Evolutionary conservation across 2,113 vertebrate species (phyloP).

Genomic region (Chrysemys picta): DNA sequence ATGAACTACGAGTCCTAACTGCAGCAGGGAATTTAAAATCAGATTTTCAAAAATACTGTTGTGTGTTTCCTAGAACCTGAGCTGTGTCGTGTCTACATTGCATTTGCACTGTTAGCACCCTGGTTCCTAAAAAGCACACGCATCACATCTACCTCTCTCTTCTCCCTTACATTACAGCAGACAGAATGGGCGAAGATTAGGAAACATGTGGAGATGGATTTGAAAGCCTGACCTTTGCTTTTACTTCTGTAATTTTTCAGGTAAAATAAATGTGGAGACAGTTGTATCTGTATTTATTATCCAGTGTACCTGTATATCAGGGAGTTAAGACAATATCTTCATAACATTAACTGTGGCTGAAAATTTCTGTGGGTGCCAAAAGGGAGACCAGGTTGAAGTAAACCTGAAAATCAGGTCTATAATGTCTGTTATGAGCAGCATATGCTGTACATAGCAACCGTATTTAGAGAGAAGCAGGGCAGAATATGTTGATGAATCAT

Average conservation of each 20-base stretch:
- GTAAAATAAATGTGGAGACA: neutral
- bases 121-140: neutral
- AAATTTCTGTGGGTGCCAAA: neutral
- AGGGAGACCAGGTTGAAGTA: neutral
- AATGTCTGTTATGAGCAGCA: neutral
- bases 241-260: neutral
- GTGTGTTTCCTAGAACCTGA: neutral
- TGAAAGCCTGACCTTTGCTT: neutral
- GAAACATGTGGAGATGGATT: neutral
- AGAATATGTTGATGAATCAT: neutral
- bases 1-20: neutral
- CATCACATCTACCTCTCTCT: neutral
- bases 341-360: rapidly evolving
- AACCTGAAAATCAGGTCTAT: neutral
- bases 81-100: neutral
- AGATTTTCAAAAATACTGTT: neutral
- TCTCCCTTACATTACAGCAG: neutral
- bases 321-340: neutral
- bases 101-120: neutral
- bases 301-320: neutral
- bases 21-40: neutral
- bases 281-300: neutral
- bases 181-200: neutral
- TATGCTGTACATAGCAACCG: rapidly evolving
- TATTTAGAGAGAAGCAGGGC: neutral